Evolutionary conservation across 1,140 invertebrate genomes (phyloP).

Genomic region (Thaumetopoea pityocampa): DNA sequence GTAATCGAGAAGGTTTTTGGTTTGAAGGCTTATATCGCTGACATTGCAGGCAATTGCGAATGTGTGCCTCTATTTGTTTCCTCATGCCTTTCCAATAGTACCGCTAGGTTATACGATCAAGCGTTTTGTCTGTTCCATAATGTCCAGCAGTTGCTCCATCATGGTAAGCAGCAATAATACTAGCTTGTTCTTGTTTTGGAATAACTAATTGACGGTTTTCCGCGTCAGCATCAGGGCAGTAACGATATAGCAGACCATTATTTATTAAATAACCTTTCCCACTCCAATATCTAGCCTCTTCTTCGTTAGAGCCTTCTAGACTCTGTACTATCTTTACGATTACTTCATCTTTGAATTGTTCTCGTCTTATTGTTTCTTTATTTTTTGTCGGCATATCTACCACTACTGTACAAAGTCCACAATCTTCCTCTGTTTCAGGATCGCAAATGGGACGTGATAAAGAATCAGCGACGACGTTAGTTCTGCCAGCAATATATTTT

Average conservation of each 20-base stretch:
- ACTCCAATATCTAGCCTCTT: not conserved
- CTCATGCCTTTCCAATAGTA: conserved; percentile 11
- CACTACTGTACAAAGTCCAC: conserved; percentile 1
- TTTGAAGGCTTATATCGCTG: conserved; percentile 10
- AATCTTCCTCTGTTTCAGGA: not conserved
- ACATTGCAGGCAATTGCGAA: conserved; percentile 1
- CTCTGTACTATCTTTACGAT: not conserved
- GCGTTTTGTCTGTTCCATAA: conserved; percentile 3
- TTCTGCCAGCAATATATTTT: conserved; percentile 2
- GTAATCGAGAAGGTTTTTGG: conserved; percentile 1
- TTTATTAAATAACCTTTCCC: not conserved
- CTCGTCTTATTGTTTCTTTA: not conserved
- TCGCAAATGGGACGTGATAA: conserved; percentile 1
- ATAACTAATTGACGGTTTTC: not conserved
- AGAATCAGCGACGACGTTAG: conserved; percentile 6
- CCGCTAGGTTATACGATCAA: not conserved
- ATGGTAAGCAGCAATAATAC: not conserved
- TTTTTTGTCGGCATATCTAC: not conserved
- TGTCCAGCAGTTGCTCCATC: conserved; percentile 2
- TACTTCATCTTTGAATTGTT: conserved; percentile 3
- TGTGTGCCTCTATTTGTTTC: conserved; percentile 1
- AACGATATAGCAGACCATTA: conserved; percentile 1
- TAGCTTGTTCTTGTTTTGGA: not conserved
- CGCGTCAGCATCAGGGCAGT: not conserved
- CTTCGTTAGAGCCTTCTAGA: not conserved